phyloP scores from a whole-genome alignment of 2,888 invertebrate genomes.

The Torymus aiolomorphi region DNA sequence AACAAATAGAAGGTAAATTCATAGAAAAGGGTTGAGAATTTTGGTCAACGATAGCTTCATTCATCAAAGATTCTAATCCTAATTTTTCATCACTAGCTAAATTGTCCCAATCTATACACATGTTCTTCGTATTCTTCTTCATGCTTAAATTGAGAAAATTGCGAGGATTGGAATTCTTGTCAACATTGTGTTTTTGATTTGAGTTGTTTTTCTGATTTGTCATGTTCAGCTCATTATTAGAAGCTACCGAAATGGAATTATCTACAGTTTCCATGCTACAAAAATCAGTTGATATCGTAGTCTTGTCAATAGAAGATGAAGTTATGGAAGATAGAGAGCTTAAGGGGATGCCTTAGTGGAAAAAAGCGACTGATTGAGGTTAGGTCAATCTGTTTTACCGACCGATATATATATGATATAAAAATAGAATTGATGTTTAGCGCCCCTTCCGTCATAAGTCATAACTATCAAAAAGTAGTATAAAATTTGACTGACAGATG shows the following conservation, averaged over 20 bases:
- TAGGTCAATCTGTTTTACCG: no score
- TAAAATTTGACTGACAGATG: no score
- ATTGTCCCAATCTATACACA: constrained; percentile 69
- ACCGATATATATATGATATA: no score
- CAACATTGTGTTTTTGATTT: constrained; percentile 58
- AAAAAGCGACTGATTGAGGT: no score
- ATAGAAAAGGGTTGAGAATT: constrained; percentile 66
- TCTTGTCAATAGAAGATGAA: constrained; percentile 69
- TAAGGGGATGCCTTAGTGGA: no score
- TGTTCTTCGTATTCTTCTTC: constrained; percentile 58
- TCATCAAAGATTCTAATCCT: constrained; percentile 66
- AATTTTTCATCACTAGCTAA: constrained; percentile 67
- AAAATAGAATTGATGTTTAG: no score
- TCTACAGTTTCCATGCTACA: constrained; percentile 62
- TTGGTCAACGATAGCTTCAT: constrained; percentile 64
- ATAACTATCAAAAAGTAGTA: no score
- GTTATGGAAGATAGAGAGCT: constrained; percentile 69
- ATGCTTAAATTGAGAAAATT: constrained; percentile 55
- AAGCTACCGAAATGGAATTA: constrained; percentile 53
- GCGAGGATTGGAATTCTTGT: constrained; percentile 62
- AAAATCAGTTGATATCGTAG: constrained; percentile 68
- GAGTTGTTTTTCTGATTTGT: constrained; percentile 47
- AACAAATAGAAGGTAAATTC: constrained; percentile 68
- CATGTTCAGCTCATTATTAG: constrained; percentile 30
- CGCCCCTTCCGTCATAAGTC: no score